These are phyloP conservation scores for Emmelina monodactyla DNA, from an alignment of 2,888 invertebrate species.

Conservation along the genomic window DNA sequence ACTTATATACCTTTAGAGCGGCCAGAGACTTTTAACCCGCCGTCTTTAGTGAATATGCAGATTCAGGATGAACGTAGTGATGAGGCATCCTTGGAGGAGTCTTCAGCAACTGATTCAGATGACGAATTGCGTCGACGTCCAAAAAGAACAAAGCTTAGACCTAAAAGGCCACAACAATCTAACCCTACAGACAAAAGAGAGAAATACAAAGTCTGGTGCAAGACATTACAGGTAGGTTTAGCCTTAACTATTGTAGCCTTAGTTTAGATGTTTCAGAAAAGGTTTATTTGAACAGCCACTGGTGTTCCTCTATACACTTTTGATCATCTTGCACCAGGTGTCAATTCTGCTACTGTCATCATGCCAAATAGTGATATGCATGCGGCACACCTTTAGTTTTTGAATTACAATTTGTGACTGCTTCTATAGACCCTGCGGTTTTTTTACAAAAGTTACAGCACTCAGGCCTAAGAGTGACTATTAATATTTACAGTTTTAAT, in stretches of 20 bases:
- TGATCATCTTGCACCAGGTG: too few relatives aligned
- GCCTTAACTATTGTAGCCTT: neutral
- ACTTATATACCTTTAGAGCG: conserved; percentile 66
- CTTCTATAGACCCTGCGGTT: too few relatives aligned
- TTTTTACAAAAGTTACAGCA: too few relatives aligned
- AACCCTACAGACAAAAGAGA: conserved; percentile 60
- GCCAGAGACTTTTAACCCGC: conserved; percentile 60
- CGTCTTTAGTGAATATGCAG: conserved; percentile 55
- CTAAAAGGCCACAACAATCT: conserved; percentile 28
- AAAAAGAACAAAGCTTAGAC: conserved; percentile 63
- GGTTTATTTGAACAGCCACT: too few relatives aligned
- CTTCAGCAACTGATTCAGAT: conserved; percentile 67
- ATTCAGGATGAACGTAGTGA: conserved; percentile 69
- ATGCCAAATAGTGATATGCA: too few relatives aligned
- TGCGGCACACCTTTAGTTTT: too few relatives aligned
- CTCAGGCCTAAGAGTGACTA: too few relatives aligned
- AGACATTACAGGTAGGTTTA: conserved; percentile 51
- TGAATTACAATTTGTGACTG: too few relatives aligned
- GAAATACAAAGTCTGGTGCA: conserved; percentile 83
- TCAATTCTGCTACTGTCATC: too few relatives aligned
- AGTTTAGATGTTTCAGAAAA: too few relatives aligned
- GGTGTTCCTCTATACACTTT: too few relatives aligned
- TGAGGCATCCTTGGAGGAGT: conserved; percentile 60
- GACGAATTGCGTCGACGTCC: conserved; percentile 56
- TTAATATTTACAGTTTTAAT: too few relatives aligned